A percentile compares a stretch with the other conserved stretches of the same genome.
Evolutionary conservation across 1,140 invertebrate genomes (phyloP).

Genomic region (Apis dorsata): DNA sequence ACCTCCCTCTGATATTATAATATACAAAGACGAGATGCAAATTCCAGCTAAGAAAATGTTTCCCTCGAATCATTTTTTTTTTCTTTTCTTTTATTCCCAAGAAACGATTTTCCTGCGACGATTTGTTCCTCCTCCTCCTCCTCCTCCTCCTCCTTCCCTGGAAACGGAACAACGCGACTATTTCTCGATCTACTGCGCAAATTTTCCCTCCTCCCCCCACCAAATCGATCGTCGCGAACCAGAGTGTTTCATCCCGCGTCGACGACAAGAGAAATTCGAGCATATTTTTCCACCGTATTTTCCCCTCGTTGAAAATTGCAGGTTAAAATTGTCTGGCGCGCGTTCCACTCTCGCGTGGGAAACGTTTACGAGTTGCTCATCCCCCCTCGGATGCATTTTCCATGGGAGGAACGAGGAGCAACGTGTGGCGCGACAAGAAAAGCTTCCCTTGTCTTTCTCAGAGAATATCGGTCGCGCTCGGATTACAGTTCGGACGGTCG

Average conservation of each 20-base stretch:
- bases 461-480: background rate
- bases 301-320: background rate
- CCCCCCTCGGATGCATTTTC: slow-evolving; percentile 7
- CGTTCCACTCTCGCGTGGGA: background rate
- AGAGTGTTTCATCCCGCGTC: background rate
- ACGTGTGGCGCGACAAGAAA: slow-evolving; percentile 14
- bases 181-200: background rate
- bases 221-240: background rate
- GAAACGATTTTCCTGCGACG: background rate
- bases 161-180: background rate
- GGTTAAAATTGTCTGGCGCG: background rate
- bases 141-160: too few relatives aligned
- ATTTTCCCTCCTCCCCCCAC: background rate
- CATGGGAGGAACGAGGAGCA: slow-evolving; percentile 4
- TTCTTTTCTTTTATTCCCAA: too few relatives aligned
- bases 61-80: background rate
- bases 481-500: slow-evolving; percentile 13
- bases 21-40: background rate
- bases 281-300: background rate
- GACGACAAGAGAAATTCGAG: background rate
- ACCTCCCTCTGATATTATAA: too few relatives aligned
- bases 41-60: background rate
- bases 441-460: slow-evolving; percentile 22
- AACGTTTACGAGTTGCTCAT: slow-evolving; percentile 49
- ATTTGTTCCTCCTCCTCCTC: too few relatives aligned